Conservation (phyloP, 2,797 vertebrate species). For the Chaunax sp. region DNA sequence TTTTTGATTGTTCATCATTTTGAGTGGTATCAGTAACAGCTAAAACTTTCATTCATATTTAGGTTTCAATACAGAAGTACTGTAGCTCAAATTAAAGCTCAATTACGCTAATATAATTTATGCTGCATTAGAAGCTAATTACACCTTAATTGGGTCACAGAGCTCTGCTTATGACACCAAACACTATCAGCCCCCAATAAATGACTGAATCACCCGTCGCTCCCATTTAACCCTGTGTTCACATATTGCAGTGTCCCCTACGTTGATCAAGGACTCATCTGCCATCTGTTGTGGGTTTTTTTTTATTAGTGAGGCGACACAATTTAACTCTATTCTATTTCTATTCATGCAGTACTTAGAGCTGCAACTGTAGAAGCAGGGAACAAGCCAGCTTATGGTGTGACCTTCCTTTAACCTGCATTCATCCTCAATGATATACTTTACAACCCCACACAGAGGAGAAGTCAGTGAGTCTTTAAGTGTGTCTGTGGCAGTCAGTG, state of each 20-base stretch:
- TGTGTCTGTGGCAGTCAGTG: not conserved
- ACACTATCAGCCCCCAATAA: constrained; percentile 13
- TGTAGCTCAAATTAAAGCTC: too few relatives aligned
- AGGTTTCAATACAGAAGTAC: too few relatives aligned
- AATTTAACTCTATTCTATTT: constrained; percentile 42
- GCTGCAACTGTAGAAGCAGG: constrained; percentile 59
- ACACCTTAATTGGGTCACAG: not conserved
- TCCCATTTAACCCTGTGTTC: constrained; percentile 9
- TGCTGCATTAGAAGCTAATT: too few relatives aligned
- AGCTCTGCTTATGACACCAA: constrained; percentile 25
- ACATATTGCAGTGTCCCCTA: constrained; percentile 12
- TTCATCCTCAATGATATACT: constrained; percentile 30
- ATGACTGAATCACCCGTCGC: constrained; percentile 15
- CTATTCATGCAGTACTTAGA: constrained; percentile 54
- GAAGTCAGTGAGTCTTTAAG: not conserved
- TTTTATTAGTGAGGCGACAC: constrained; percentile 16
- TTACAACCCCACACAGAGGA: not conserved
- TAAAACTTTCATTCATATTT: too few relatives aligned
- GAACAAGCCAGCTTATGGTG: constrained; percentile 42
- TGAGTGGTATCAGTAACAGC: too few relatives aligned
- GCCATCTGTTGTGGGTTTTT: constrained; percentile 36
- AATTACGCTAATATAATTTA: too few relatives aligned
- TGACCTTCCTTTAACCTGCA: constrained; percentile 58
- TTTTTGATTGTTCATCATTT: too few relatives aligned
- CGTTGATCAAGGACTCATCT: constrained; percentile 28